Conservation (phyloP, 2,888 invertebrate genomes). For the Aleiodes leptofemur region DNA sequence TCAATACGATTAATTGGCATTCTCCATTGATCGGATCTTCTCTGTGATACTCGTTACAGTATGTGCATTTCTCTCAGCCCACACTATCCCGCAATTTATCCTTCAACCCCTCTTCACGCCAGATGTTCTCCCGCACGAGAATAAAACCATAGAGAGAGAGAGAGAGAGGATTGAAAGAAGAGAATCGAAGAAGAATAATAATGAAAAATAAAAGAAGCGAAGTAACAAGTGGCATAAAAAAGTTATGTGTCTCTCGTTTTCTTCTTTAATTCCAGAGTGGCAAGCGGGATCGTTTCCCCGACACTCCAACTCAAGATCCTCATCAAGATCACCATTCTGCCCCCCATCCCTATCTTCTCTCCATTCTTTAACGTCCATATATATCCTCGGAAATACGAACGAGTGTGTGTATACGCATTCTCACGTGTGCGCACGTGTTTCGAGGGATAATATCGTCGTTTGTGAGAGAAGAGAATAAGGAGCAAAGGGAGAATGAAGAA, state of each 20-base stretch:
- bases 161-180: conserved; percentile 5
- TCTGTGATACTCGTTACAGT: conserved; percentile 26
- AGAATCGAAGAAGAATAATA: background rate
- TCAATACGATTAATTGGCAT: conserved; percentile 46
- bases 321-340: conserved; percentile 41
- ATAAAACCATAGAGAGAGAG: conserved; percentile 13
- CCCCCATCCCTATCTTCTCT: background rate
- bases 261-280: conserved; percentile 35
- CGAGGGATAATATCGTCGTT: conserved; percentile 32
- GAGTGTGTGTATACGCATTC: conserved; percentile 44
- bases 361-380: conserved; percentile 17
- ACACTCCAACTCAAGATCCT: conserved; percentile 40
- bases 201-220: too few species aligned
- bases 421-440: conserved; percentile 54
- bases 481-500: background rate
- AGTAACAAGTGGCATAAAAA: conserved; percentile 6
- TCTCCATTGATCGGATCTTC: conserved; percentile 39
- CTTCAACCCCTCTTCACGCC: conserved; percentile 30
- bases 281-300: conserved; percentile 26
- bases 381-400: conserved; percentile 29
- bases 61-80: background rate
- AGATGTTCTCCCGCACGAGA: conserved; percentile 27
- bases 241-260: conserved; percentile 39
- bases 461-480: background rate
- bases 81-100: conserved; percentile 27